A percentile compares a stretch with the other conserved stretches of the same genome.
phyloP scores from a whole-genome alignment of 1,140 invertebrate genomes.

The Trichogramma pretiosum region DNA sequence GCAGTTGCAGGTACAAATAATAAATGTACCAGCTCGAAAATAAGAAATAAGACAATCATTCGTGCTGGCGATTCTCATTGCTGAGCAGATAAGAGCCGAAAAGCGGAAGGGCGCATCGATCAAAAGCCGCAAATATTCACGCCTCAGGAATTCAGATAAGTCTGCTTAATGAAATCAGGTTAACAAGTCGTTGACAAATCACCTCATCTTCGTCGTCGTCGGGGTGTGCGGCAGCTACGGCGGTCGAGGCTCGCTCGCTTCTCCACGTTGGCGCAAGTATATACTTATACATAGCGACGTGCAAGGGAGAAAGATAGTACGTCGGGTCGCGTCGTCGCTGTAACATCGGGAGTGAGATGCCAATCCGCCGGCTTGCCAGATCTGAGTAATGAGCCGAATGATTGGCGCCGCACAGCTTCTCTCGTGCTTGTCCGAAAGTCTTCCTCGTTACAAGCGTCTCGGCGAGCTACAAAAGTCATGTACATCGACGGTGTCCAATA shows the following conservation, averaged over 20 bases:
- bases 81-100: no score
- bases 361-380: no score
- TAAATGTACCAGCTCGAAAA: no score
- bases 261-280: not conserved
- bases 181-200: conserved; percentile 17
- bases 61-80: no score
- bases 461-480: conserved; percentile 13
- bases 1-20: no score
- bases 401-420: conserved; percentile 37
- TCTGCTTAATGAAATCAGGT: conserved; percentile 12
- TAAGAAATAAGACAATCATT: no score
- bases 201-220: no score
- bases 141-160: no score
- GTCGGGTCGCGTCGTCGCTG: not conserved
- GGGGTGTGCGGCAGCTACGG: no score
- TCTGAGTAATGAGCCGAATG: conserved; percentile 37
- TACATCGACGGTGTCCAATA: not conserved
- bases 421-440: conserved; percentile 21
- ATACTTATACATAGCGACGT: not conserved
- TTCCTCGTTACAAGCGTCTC: conserved; percentile 34
- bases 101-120: no score
- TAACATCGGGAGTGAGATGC: not conserved
- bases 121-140: no score
- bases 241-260: conserved; percentile 1
- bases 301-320: not conserved